phyloP scores from a whole-genome alignment of 2,888 invertebrate genomes.

The Sicus ferrugineus region DNA sequence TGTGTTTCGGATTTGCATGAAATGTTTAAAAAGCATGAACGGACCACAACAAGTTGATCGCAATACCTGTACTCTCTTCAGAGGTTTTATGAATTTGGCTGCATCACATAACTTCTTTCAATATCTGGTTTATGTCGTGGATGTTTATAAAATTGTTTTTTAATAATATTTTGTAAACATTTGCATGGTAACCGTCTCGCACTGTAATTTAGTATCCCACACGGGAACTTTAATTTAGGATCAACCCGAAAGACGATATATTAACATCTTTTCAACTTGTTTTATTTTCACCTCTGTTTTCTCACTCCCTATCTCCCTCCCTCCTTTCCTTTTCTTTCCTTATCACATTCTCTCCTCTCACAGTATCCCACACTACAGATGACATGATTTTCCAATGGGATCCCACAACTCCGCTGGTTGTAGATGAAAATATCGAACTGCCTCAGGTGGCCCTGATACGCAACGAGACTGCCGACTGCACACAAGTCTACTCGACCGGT shows the following conservation, averaged over 20 bases:
- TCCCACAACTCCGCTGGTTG: constrained; percentile 84
- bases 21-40: background rate
- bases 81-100: constrained; percentile 32
- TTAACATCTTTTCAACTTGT: no score
- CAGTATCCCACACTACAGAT: constrained; percentile 89
- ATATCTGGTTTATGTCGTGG: background rate
- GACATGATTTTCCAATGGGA: constrained; percentile 92
- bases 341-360: constrained; percentile 43
- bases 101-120: constrained; percentile 34
- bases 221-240: no score
- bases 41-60: background rate
- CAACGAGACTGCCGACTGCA: constrained; percentile 89
- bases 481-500: constrained; percentile 72
- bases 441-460: constrained; percentile 88
- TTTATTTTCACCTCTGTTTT: background rate
- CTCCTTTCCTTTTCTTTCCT: background rate
- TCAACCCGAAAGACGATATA: no score
- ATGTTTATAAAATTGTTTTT: constrained; percentile 29
- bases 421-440: constrained; percentile 86
- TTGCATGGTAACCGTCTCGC: constrained; percentile 27
- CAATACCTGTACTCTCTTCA: background rate
- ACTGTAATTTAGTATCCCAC: no score
- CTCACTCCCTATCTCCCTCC: background rate
- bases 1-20: constrained; percentile 10
- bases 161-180: constrained; percentile 29